Base-by-base conservation (phyloP, 1,140 invertebrate genomes). In the Rhopalosiphum maidis region DNA sequence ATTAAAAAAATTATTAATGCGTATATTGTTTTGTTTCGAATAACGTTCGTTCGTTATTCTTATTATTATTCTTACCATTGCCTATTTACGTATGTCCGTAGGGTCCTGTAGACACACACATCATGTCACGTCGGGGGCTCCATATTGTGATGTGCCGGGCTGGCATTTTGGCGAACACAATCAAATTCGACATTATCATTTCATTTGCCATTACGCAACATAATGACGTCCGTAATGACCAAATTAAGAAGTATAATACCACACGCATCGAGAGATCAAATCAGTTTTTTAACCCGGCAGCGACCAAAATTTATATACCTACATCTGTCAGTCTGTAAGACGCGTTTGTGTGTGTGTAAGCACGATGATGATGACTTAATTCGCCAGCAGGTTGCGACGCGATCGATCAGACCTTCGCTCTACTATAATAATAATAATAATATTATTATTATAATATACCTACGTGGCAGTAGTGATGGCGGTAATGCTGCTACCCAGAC, bases 241-340 rank as follows among this genome's bases (percentile, higher is more conserved):
- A 83, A 48, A 60, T 92, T 60, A 92, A 82, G 77, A 92, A 91
- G 35, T 41, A 89, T 89, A 89, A 37, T 85, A 85, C 91, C 91
- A 93, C 91, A 93, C 91, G 82, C 91, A 51, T 86, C 82, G 91
- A 89, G 51, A 55, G 51, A 93, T 93, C 46, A 51, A 92, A 92
- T 93, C 82, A 51, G 77, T 93, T 93, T 93, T 86, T 93, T 93
- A 86, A 93, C 91, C 91, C 91, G 68, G 91, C 91, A 86, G 82
- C 91, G 48, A 37, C 7, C 48, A 89, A 54, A 89, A 5, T 23
- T 35, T 5, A 22, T 48, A 51, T 86, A 86, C 41, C 41, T 86
- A 86, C 85, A 43, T 86, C 37, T 85, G 85, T 46, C 25, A 30
- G n/a, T n/a, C 11, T 21, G 43, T 46, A n/a, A 77, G 11, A n/a